Base-by-base conservation (phyloP, 2,888 invertebrate genomes). In the Rhagonycha lutea region DNA sequence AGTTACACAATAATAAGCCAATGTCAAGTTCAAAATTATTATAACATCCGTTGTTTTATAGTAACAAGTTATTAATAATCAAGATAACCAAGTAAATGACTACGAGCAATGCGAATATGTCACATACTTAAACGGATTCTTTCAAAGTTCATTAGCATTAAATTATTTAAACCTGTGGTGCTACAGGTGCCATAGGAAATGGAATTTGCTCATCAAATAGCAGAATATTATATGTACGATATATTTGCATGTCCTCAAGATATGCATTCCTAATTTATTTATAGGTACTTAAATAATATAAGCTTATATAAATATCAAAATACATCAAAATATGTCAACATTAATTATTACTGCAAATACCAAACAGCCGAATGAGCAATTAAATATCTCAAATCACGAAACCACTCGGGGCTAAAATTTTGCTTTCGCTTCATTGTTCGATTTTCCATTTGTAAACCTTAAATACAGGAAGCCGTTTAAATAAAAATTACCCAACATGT, bases 121-220 rank as follows among this genome's bases (percentile, higher is more conserved):
- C 73, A 76, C 78, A 78, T 70, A 80, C 80, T 77, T 80, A 79
- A 77, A 77, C 23, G 71, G 26, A 65, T 26, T 63, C 18, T 29
- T 70, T 32, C 75, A 71, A 83, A 81, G 83, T 83, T 82, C 83
- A 82, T 82, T 83, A 83, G 81, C 82, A 81, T 79, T 79, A 77
- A 76, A 79, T 79, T 82, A 80, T 80, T 82, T 82, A 81, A 65
- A 26, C 47, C 26, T 80, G 79, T 79, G 78, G 73, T 78, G 71
- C 60, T 63, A 29, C 71, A 75, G 75, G 71, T 74, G 68, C n/a
- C 18, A 24, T 65, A 65, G 68, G 47, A 61, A 26, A 18, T 71
- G 61, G 24, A 61, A 70, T 26, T 47, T 68, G 26, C 23, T 65
- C 63, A 65, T 65, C 63, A 65, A 77, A 78, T 63, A 61, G 28